A percentile compares a stretch with the other conserved stretches of the same genome.
Conservation (phyloP, 2,113 vertebrate species). For the Gallinago media region DNA sequence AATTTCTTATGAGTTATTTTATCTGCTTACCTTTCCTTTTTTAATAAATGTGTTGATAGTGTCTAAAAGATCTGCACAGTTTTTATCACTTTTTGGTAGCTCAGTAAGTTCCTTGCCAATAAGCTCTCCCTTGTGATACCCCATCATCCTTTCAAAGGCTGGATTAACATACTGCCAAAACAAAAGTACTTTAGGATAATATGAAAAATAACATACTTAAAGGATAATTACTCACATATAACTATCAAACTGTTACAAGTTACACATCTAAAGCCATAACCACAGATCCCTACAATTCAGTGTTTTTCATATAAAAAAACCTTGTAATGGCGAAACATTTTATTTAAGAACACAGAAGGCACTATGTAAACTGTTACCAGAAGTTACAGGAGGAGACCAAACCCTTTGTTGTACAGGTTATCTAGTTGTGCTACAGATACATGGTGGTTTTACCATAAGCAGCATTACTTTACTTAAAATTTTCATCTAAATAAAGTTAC, state of each 20-base stretch:
- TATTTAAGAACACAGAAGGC: background rate
- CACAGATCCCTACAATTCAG: background rate
- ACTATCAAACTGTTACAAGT: background rate
- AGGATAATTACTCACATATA: background rate
- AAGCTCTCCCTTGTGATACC: constrained; percentile 91
- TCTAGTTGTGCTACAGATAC: background rate
- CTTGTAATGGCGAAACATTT: background rate
- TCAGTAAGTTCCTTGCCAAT: constrained; percentile 93
- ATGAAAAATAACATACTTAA: background rate
- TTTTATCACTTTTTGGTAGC: constrained; percentile 92
- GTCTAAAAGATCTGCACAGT: constrained; percentile 88
- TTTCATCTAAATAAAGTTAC: background rate
- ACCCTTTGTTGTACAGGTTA: background rate
- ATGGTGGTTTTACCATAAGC: background rate
- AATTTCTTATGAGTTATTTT: background rate
- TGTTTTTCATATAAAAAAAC: background rate
- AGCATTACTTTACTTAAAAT: background rate
- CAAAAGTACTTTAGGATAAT: background rate
- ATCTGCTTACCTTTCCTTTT: constrained; percentile 90
- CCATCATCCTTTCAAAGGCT: constrained; percentile 95
- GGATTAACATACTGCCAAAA: constrained; percentile 92
- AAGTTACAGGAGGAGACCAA: background rate
- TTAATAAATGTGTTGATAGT: constrained; percentile 93
- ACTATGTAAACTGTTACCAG: background rate
- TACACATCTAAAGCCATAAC: background rate